Conservation (phyloP, 2,797 vertebrate genomes). For the Limosa lapponica region DNA sequence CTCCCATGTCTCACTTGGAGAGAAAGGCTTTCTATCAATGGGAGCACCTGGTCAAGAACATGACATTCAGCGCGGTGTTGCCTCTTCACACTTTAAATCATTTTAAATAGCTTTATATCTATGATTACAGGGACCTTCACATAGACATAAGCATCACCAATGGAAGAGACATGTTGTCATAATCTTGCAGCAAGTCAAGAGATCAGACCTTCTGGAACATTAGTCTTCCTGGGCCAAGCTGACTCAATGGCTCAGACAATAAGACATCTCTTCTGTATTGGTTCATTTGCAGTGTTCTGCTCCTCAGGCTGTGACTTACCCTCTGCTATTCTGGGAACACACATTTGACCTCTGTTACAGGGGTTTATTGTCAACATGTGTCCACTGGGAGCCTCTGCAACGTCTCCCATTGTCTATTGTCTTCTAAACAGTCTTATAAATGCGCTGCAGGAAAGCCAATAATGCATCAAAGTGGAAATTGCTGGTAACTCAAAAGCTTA, state of each 20-base stretch:
- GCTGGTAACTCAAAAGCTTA: constrained; percentile 5
- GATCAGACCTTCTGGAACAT: constrained; percentile 41
- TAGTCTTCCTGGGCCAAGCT: constrained; percentile 27
- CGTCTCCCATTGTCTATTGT: constrained; percentile 73
- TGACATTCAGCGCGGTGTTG: neutral
- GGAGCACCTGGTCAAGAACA: constrained; percentile 50
- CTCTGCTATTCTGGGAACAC: constrained; percentile 56
- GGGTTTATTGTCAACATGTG: constrained; percentile 57
- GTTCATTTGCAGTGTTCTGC: neutral
- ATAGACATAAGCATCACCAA: constrained; percentile 2
- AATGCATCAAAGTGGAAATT: constrained; percentile 35
- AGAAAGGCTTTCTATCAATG: constrained; percentile 5
- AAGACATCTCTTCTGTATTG: constrained; percentile 20
- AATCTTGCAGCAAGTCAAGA: neutral
- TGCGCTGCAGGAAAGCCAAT: neutral
- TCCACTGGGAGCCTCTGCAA: constrained; percentile 60
- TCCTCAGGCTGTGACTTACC: constrained; percentile 7
- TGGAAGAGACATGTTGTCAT: constrained; percentile 37
- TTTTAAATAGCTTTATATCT: constrained; percentile 26
- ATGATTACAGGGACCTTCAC: neutral
- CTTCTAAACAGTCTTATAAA: constrained; percentile 51
- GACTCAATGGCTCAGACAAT: constrained; percentile 38
- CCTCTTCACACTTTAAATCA: neutral
- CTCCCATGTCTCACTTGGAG: neutral
- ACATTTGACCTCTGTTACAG: constrained; percentile 54